Evolutionary conservation across 2,113 vertebrate genomes (phyloP), one percentile per base, ranked within the genome.

Genomic region (Sinocyclocheilus anophthalmus): DNA sequence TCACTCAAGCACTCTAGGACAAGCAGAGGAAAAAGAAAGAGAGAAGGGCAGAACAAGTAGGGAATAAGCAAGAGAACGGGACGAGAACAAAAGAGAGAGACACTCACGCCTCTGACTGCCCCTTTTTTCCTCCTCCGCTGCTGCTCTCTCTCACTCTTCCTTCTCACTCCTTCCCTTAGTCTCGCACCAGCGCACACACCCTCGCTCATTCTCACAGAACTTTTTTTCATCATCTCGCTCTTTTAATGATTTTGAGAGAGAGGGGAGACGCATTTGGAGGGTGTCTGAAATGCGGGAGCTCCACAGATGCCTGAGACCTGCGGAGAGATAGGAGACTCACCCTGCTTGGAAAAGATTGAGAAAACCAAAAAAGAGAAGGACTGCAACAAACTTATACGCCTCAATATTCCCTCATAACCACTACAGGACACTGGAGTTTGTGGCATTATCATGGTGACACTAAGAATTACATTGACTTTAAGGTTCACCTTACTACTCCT

Each of bases 231-330:
- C 48, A 77, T 87, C 87, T 90, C 85, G 73, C 87, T 83, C 87
- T 79, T 92, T 93, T 93, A 95, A 94, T 92, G 93, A 90, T 92
- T 94, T 92, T 92, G 90, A 92, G 92, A 93, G 92, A 90, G 92
- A 90, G 93, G 91, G 91, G 91, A 89, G 91, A 88, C 53, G 89
- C 92, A 92, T 91, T 95, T 90, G 86, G 90, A 91, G 92, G 89
- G 92, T 88, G 90, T 92, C 92, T 90, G 92, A 90, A 90, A 92
- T 92, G 93, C 91, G 92, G 92, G 90, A 94, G 92, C 84, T 83
- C 69, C 83, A 84, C 90, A 88, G 83, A 84, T n/a, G 88, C 89
- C 86, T 61, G 73, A 79, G 86, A 86, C 77, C 61, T 24, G 85
- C 75, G 75, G 55, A 82, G 83, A 81, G 86, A 87, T 84, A 88